Conservation (phyloP, 2,113 vertebrate genomes). For the Psammodynastes pulverulentus region DNA sequence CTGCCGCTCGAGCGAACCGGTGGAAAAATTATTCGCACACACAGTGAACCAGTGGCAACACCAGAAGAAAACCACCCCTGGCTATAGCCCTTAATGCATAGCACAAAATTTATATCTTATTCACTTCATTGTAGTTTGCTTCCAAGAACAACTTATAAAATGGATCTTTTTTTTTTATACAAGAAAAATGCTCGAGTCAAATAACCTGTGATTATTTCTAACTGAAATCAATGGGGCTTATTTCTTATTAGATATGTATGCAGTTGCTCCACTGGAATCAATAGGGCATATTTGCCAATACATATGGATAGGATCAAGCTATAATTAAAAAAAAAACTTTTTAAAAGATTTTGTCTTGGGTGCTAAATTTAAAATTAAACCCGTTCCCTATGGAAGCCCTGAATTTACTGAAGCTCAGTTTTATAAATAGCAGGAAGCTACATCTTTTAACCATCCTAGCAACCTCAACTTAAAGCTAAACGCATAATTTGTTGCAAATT, state of each 20-base stretch:
- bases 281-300: background rate
- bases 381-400: constrained; percentile 42
- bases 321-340: background rate
- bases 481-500: constrained; percentile 69
- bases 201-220: background rate
- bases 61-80: no score
- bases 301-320: background rate
- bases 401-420: background rate
- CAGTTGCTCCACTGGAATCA: background rate
- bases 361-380: constrained; percentile 20
- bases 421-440: constrained; percentile 58
- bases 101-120: background rate
- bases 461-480: constrained; percentile 64
- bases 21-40: no score
- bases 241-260: background rate
- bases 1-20: no score
- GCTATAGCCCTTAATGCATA: background rate
- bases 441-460: constrained; percentile 45
- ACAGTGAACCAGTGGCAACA: no score
- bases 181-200: background rate
- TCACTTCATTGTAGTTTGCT: background rate
- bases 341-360: constrained; percentile 2
- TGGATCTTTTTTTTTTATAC: background rate
- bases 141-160: background rate
- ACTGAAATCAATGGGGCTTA: background rate